Base-by-base conservation (phyloP, 2,113 vertebrate genomes). In the Leptosomus discolor region DNA sequence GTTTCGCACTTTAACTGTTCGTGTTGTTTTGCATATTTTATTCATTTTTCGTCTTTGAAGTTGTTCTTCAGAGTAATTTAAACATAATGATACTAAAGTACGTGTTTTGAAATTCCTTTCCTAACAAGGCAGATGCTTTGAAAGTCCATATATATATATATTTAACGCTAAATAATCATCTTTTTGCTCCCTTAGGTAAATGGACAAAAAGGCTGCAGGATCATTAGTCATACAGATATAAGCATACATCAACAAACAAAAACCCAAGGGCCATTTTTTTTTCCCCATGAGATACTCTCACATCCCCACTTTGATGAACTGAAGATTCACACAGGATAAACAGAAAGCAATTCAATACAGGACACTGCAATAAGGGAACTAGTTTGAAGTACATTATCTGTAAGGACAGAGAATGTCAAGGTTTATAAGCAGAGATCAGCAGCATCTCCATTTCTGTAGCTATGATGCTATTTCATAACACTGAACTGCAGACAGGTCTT, bases 281-380 rank as follows among this genome's bases (percentile, higher is more conserved):
- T 54, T 58, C 15, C 54, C 6, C 43, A 67, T 81, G 30, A 88
- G 39, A 63, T 81, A 64, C 24, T 65, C 48, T 93, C 48, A 83
- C 83, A 90, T 69, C 61, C 27, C 70, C 56, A 41, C 37, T 89
- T 90, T 50, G 76, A 96, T 96, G 87, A 96, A 61, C 74, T 96
- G 73, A 97, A 97, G 90, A 97, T 83, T 83, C 92, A 96, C 95
- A 95, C 5, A 14, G 63, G 70, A 96, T 94, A 95, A 97, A 94
- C 32, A 30, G 92, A 97, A 97, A 92, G 58, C 80, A 96, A 94
- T 95, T 96, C 75, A 90, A 81, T 69, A 64, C 4, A 97, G 88
- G 70, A 41, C 76, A 79, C 12, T 45, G 43, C 63, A 95, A 81
- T 22, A 46, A 39, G 48, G 46, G 81, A 83, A 68, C 75, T 53